Base-by-base conservation (phyloP, 2,888 invertebrate genomes). In the Lottia scabra region DNA sequence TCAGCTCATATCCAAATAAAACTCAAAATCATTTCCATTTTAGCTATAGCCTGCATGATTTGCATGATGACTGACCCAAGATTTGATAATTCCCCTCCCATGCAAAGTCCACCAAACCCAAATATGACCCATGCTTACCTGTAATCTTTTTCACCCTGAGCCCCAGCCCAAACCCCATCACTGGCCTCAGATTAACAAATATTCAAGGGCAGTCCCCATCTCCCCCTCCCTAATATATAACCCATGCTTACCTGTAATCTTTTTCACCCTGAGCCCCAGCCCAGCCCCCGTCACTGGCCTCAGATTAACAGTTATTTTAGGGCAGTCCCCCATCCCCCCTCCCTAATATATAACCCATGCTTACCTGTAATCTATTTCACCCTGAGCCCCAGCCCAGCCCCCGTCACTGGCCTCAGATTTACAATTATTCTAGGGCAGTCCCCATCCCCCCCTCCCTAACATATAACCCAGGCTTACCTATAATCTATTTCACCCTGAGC, bases 401-500 rank as follows among this genome's bases (percentile, higher is more conserved):
- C 83, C 84, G 75, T 87, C 89, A 85, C 95, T 94, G 87, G 96
- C 95, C 72, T 89, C 89, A 84, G 94, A 93, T 64, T 95, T 84
- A n/a, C n/a, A n/a, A n/a, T n/a, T n/a, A n/a, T n/a, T n/a, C n/a
- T n/a, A n/a, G n/a, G n/a, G n/a, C n/a, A n/a, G 27, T n/a, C 6
- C 27, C 30, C 48, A 30, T 30, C 12, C 43, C 44, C 30, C 16
- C 2, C 63, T 56, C 6, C 19, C 56, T 27, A 65, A 48, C 2
- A 26, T 8, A 38, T 0, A 6, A 44, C 16, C 65, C 4, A 38
- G 0, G 64, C 63, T 66, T 63, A 80, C 79, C 75, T 95, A 88
- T 97, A 97, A 91, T 97, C 97, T 87, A 97, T 95, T 89, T 96
- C 96, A 87, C 96, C 96, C 85, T 95, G 94, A 81, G 94, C 94